A percentile compares a stretch with the other conserved stretches of the same genome.
phyloP scores from a whole-genome alignment of 2,888 invertebrate species.

The Netelia fuscicornis region DNA sequence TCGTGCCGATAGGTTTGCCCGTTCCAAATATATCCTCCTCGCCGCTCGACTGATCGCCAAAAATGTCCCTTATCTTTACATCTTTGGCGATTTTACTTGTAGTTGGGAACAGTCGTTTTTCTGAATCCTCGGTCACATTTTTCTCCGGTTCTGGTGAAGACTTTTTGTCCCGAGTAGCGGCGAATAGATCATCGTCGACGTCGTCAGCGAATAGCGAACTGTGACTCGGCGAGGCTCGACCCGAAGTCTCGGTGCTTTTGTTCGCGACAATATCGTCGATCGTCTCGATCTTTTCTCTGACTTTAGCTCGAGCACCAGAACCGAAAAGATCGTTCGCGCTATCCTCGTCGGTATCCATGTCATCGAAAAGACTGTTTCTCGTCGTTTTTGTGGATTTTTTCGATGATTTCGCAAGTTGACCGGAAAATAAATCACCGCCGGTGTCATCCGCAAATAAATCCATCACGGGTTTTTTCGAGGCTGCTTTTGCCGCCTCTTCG shows the following conservation, averaged over 20 bases:
- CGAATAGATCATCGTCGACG: conserved; percentile 71
- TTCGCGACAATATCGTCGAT: conserved; percentile 39
- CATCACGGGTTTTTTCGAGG: conserved; percentile 68
- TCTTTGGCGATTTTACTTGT: conserved; percentile 68
- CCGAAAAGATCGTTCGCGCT: conserved; percentile 76
- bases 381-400: conserved; percentile 71
- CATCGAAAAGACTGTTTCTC: conserved; percentile 78
- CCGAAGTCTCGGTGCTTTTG: conserved; percentile 57
- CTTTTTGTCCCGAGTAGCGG: conserved; percentile 63
- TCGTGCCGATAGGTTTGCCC: conserved; percentile 72
- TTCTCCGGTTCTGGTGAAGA: conserved; percentile 68
- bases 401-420: conserved; percentile 71
- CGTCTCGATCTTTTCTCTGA: conserved; percentile 54
- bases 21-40: conserved; percentile 80
- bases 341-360: conserved; percentile 76
- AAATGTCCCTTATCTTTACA: conserved; percentile 78
- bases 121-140: conserved; percentile 49
- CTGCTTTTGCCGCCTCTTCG: conserved; percentile 60
- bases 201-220: conserved; percentile 71
- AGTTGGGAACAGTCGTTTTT: conserved; percentile 59
- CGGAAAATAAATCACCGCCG: conserved; percentile 79
- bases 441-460: conserved; percentile 79
- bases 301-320: conserved; percentile 47
- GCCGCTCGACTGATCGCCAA: conserved; percentile 79
- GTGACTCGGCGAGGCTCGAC: conserved; percentile 63